Evolutionary conservation across 2,888 invertebrate species (phyloP), one percentile per base, ranked within the genome.

Genomic region (Gymnocheta viridis): DNA sequence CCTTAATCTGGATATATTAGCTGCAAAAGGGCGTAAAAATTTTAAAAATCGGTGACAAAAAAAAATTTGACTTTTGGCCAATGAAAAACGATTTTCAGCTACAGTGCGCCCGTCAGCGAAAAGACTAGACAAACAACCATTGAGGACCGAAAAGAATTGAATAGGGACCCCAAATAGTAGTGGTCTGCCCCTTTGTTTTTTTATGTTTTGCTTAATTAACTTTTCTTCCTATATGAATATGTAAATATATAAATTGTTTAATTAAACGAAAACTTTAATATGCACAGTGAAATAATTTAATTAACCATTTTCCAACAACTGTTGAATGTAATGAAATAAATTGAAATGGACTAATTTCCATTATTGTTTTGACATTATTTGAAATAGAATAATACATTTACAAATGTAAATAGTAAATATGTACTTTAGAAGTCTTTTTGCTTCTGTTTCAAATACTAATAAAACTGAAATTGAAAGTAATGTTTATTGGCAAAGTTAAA

Each of bases 401-500:
- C 62, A 67, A 38, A 67, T 17, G 60, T 58, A 19, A 56, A 32
- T 56, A 29, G 41, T 67, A 69, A 82, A 82, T 70, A 79, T 83
- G 69, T 80, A 72, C 66, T 67, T 76, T 38, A 70, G 60, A n/a
- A 62, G 4, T 51, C 6, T 49, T 62, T 62, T 32, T 19, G 38
- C 14, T 41, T 2, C 9, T 5, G 4, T 41, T 83, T 29, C 35
- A 74, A 69, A 60, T 66, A 60, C 51, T 58, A 80, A 80, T 83
- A 83, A 79, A 74, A 56, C 22, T 47, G 80, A 76, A 82, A 80
- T 79, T 69, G 56, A 82, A 82, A 79, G 69, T 79, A 79, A 83
- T 74, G 80, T 79, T 60, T 72, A 49, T 70, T 58, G 41, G 14
- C 17, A 22, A 32, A 64, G 66, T 72, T 60, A 44, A 76, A 58